These are phyloP conservation scores for Phaedon cochleariae DNA, from an alignment of 2,888 invertebrate genomes.

Conservation along the genomic window DNA sequence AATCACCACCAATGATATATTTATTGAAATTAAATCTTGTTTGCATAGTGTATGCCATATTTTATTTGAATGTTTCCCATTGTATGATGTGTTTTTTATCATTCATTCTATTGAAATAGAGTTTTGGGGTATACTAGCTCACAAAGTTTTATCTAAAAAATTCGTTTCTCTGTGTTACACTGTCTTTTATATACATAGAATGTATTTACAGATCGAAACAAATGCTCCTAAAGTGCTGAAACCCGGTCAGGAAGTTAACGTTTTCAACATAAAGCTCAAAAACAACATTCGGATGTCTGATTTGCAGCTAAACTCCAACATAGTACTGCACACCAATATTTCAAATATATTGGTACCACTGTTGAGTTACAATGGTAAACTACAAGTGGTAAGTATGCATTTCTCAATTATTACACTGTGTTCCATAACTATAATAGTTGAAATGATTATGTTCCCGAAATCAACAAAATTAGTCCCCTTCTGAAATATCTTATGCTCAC, in stretches of 20 bases:
- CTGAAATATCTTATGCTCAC: no score
- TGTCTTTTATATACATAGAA: no score
- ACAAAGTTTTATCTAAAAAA: no score
- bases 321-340: conserved; percentile 77
- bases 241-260: conserved; percentile 67
- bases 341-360: conserved; percentile 76
- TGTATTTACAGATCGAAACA: conserved; percentile 67
- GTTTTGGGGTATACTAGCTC: no score
- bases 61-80: no score
- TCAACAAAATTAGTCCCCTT: no score
- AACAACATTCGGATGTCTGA: conserved; percentile 63
- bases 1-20: background rate
- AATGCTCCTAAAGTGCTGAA: conserved; percentile 69
- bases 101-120: no score
- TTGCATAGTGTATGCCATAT: no score
- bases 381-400: conserved; percentile 65
- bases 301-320: conserved; percentile 69
- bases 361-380: conserved; percentile 76
- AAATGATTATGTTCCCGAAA: background rate
- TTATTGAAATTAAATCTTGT: no score
- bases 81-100: background rate
- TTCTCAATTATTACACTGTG: no score
- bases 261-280: conserved; percentile 68
- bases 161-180: no score
- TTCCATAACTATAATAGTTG: no score